Conservation (phyloP, 1,140 invertebrate species). For the Cepaea nemoralis region DNA sequence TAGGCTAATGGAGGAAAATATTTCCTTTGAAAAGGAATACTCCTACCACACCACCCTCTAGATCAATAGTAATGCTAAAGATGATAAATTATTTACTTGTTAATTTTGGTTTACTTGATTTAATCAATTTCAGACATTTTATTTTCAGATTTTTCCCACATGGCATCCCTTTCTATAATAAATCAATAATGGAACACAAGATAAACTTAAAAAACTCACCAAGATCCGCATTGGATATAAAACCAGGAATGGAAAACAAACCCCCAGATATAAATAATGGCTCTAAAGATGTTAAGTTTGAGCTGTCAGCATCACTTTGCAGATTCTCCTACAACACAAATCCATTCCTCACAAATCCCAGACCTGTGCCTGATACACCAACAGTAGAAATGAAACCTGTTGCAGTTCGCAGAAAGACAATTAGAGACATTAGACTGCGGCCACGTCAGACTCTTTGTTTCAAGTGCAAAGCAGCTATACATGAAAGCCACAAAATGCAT, state of each 20-base stretch:
- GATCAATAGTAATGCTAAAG: too few species aligned
- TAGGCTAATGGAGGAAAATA: too few species aligned
- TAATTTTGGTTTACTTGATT: too few species aligned
- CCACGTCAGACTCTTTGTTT: slow-evolving; percentile 35
- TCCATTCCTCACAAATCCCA: slow-evolving; percentile 33
- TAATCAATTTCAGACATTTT: too few species aligned
- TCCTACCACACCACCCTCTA: too few species aligned
- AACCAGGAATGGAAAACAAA: slow-evolving; percentile 28
- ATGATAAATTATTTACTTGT: too few species aligned
- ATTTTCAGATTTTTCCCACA: slow-evolving; percentile 32
- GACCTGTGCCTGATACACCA: slow-evolving; percentile 21
- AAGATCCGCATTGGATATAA: slow-evolving; percentile 19
- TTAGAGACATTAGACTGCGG: slow-evolving; percentile 34
- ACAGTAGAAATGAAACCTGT: slow-evolving; percentile 38
- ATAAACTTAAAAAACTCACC: neutral
- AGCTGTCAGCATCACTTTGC: slow-evolving; percentile 18
- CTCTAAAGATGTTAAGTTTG: slow-evolving; percentile 23
- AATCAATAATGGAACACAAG: neutral
- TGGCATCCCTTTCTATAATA: slow-evolving; percentile 25
- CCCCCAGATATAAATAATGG: neutral
- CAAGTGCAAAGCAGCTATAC: slow-evolving; percentile 32
- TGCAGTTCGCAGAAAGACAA: slow-evolving; percentile 10
- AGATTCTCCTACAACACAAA: slow-evolving; percentile 35
- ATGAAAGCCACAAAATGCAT: slow-evolving; percentile 6
- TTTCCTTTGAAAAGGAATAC: too few species aligned